These are phyloP conservation scores for Brachyptera risi DNA, from an alignment of 2,888 invertebrate genomes.

Conservation along the genomic window DNA sequence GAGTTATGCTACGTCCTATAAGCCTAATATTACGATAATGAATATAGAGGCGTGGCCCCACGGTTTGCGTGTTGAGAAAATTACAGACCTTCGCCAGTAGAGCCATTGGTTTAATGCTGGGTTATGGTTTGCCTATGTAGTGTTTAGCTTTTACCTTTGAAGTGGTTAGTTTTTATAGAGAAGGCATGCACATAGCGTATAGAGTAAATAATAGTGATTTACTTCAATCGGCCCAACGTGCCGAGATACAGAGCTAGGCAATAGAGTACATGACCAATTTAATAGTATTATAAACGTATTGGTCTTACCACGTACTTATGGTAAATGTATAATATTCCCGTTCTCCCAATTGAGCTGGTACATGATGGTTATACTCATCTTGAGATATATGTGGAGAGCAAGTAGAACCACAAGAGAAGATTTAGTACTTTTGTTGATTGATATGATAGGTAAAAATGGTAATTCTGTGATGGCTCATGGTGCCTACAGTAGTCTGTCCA, in stretches of 20 bases:
- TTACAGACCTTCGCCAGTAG: conserved; percentile 21
- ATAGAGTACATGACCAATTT: background rate
- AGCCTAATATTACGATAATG: conserved; percentile 29
- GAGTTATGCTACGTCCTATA: background rate
- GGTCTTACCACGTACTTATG: too few species aligned
- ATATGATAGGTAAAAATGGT: too few species aligned
- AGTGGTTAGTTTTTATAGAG: too few species aligned
- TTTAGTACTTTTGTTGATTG: too few species aligned
- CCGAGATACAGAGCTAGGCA: background rate
- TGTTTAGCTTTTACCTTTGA: conserved; percentile 12
- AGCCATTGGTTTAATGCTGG: conserved; percentile 25
- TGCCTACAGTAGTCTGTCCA: too few species aligned
- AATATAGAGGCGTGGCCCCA: conserved; percentile 29
- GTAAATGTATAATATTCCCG: too few species aligned
- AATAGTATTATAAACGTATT: too few species aligned
- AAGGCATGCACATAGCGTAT: conserved; percentile 5
- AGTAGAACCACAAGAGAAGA: too few species aligned
- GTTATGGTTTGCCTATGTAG: conserved; percentile 21
- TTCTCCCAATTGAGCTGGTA: too few species aligned
- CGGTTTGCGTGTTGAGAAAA: conserved; percentile 24
- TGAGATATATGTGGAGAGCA: too few species aligned
- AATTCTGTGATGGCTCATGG: too few species aligned
- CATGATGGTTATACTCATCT: too few species aligned
- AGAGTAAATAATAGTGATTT: conserved; percentile 9
- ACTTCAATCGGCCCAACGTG: background rate